phyloP scores from a whole-genome alignment of 2,888 invertebrate species.

The Strigamia transsilvanica region DNA sequence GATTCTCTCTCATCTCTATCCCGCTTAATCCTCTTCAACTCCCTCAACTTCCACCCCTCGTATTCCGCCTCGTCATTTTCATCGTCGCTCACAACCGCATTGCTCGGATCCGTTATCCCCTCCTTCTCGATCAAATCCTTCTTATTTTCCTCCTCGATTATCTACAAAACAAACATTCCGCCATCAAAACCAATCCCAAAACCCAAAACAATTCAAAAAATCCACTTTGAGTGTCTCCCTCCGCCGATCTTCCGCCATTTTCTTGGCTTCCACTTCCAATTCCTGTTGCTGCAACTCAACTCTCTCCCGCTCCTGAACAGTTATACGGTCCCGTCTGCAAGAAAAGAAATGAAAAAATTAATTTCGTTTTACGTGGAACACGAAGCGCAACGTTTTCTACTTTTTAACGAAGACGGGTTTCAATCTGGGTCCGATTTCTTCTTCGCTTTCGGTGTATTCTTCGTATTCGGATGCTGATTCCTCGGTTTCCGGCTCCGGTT shows the following conservation, averaged over 20 bases:
- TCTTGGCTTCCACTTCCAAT: slow-evolving; percentile 81
- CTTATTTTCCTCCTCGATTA: slow-evolving; percentile 88
- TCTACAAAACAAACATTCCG: slow-evolving; percentile 62
- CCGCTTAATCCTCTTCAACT: slow-evolving; percentile 93
- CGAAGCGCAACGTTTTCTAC: too few relatives aligned
- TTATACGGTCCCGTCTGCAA: slow-evolving; percentile 91
- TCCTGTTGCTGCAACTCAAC: slow-evolving; percentile 85
- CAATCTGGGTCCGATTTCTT: slow-evolving; percentile 88
- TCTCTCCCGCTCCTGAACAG: slow-evolving; percentile 92
- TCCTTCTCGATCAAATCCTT: slow-evolving; percentile 82
- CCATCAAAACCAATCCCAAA: neutral
- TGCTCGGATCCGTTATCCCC: slow-evolving; percentile 68
- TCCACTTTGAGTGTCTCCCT: slow-evolving; percentile 80
- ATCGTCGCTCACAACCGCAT: slow-evolving; percentile 90
- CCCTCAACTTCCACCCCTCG: slow-evolving; percentile 97
- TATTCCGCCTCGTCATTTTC: slow-evolving; percentile 97
- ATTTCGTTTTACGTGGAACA: too few relatives aligned
- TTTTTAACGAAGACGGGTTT: slow-evolving; percentile 96
- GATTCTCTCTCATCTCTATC: slow-evolving; percentile 94
- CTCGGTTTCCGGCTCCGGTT: slow-evolving; percentile 60
- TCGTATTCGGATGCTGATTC: slow-evolving; percentile 75
- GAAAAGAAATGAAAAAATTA: too few relatives aligned
- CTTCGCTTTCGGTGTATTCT: slow-evolving; percentile 76
- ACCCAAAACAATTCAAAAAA: neutral
- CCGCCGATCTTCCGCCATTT: slow-evolving; percentile 86